Evolutionary conservation across 1,140 invertebrate species (phyloP).

Genomic region (Bombus confusus): DNA sequence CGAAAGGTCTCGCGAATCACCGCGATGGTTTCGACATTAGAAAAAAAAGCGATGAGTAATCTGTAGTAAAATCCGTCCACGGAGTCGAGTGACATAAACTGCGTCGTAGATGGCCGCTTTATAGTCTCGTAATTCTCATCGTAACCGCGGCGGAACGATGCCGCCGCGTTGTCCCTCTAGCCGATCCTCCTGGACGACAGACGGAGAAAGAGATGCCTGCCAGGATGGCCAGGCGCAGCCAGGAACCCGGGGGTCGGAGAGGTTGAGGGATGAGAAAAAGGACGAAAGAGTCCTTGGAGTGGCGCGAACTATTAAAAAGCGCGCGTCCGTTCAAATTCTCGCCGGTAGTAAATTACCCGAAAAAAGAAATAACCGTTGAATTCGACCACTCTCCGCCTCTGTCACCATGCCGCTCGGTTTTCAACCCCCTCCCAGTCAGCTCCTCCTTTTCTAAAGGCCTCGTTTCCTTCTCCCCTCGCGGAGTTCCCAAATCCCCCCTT

Average conservation of each 20-base stretch:
- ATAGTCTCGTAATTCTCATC: conserved; percentile 68
- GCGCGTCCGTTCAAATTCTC: conserved; percentile 79
- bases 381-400: conserved; percentile 58
- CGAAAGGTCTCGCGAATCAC: neutral
- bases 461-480: conserved; percentile 14
- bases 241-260: neutral
- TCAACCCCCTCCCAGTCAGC: conserved; percentile 27
- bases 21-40: neutral
- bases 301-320: conserved; percentile 78
- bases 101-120: conserved; percentile 59
- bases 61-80: conserved; percentile 59
- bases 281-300: conserved; percentile 60
- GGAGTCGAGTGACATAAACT: conserved; percentile 57
- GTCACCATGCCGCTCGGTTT: conserved; percentile 43
- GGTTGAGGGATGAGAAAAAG: conserved; percentile 8
- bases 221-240: neutral
- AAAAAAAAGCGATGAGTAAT: conserved; percentile 66
- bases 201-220: conserved; percentile 16
- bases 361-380: conserved; percentile 74
- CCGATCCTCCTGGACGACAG: conserved; percentile 28
- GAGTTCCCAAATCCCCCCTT: conserved; percentile 16
- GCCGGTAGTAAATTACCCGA: conserved; percentile 78
- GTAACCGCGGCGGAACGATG: conserved; percentile 53
- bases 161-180: conserved; percentile 48
- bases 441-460: conserved; percentile 27